Base-by-base conservation (phyloP, 2,888 invertebrate genomes). In the Rotaria socialis region DNA sequence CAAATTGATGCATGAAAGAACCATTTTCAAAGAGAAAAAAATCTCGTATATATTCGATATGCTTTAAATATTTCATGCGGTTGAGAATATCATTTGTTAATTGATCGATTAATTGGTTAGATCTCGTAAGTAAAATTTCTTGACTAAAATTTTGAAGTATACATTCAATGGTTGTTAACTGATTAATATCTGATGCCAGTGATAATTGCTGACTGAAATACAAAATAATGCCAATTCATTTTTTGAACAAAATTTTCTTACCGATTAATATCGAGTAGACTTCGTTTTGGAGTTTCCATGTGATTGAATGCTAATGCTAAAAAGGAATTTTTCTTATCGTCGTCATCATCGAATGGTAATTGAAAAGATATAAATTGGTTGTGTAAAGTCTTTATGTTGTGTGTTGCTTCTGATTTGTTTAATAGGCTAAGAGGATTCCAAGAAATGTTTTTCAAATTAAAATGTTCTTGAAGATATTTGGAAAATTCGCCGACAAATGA, bases 1-100 rank as follows among this genome's bases (percentile, higher is more conserved):
- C 24, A 47, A 80, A 80, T 47, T 80, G 80, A 80, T 80, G 80
- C 80, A 80, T 80, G 47, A 80, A 80, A n/a, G 80, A 80, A 47
- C 80, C 80, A 47, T 80, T 80, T 80, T 80, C 80, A 47, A 80
- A 80, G 14, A 80, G 47, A 80, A 47, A 80, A 47, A 80, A 80
- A 47, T 80, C 35, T 80, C 80, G 7, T 24, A 80, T n/a, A 47
- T 43, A 80, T n/a, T 47, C n/a, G 11, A 80, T 80, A 47, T 80
- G 80, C 47, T 24, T 47, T n/a, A 80, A 47, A 80, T 80, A 80
- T 11, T 80, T 80, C 19, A 80, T n/a, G 1, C 47, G 43, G 47
- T 80, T 11, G 4, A 80, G 8, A 19, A 80, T 43, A 47, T 80
- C 43, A 80, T 80, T 47, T 47, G 80, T 80, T 24, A 80, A 47